Evolutionary conservation across 92 coral and sea anemone genomes (phyloP), one percentile per base, ranked within the genome.

Genomic region (Ricordea florida): DNA sequence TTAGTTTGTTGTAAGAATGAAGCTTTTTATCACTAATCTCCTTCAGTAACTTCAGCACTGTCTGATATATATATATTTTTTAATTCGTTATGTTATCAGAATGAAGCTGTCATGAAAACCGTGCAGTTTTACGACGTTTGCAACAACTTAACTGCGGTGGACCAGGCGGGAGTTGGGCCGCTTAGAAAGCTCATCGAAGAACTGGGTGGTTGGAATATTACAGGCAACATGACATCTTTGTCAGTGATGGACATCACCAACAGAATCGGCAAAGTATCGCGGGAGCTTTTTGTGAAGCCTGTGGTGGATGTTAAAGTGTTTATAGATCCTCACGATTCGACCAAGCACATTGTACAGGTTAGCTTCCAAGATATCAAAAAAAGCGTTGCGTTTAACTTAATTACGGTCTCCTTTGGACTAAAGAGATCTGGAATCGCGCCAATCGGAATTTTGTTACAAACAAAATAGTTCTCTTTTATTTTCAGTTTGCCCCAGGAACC

Each of bases 101-200:
- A 80, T 60, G 65, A 49, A 37, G 85, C 85, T 10, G 85, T 80
- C 8, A 69, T 80, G 72, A 80, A 80, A 56, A 59, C 85, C 10
- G 45, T 38, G 21, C 30, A 36, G 41, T 80, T 55, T 18, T 80
- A 69, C 65, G 61, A 40, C 15, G 29, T 30, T 14, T 80, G 85
- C 62, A 31, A 44, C 10, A 45, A 69, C 64, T 23, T 28, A 17
- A 27, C 45, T 6, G 68, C 69, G 13, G 76, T 69, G 3, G 64
- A 80, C 49, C 24, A 30, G 3, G 41, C 38, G 21, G 79, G 79
- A 18, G 71, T 58, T 28, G 63, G 10, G 26, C 72, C 79, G 17
- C 64, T 80, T 4, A 59, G 49, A 70, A 70, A 59, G 16, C 34
- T 80, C 30, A 69, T 80, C 17, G 49, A 29, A 10, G 37, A 59